A percentile compares a stretch with the other conserved stretches of the same genome.
phyloP scores from a whole-genome alignment of 2,113 vertebrate genomes.

The Gila orcuttii region DNA sequence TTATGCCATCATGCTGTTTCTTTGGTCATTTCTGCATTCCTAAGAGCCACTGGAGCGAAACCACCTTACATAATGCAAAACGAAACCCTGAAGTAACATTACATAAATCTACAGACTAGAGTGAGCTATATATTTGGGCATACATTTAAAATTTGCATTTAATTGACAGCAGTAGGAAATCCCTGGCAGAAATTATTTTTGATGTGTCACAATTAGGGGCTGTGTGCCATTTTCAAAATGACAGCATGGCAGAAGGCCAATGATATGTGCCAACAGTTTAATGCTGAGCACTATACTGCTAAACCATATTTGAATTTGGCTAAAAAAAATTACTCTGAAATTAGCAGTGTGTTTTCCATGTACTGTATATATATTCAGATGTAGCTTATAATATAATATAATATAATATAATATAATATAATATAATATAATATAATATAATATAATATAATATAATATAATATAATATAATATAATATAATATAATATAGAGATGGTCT shows the following conservation, averaged over 20 bases:
- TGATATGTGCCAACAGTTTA: conserved; percentile 27
- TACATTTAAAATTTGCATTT: neutral
- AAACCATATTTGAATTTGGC: neutral
- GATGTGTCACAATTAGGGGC: conserved; percentile 32
- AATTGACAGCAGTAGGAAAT: conserved; percentile 28
- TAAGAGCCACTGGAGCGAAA: neutral
- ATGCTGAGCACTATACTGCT: neutral
- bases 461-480: neutral
- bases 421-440: no score
- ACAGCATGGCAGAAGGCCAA: conserved; percentile 20
- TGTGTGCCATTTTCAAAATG: conserved; percentile 22
- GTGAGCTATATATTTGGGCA: conserved; percentile 21
- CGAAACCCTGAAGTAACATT: neutral
- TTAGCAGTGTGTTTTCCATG: neutral
- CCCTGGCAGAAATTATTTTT: conserved; percentile 4
- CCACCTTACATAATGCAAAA: neutral
- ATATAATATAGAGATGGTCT: no score
- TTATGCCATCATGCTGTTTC: neutral
- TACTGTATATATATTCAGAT: neutral
- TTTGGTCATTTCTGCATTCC: neutral
- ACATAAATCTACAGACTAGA: neutral
- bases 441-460: no score
- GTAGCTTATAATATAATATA: no score
- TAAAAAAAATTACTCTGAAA: neutral
- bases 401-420: no score